Evolutionary conservation across 2,888 invertebrate genomes (phyloP), one percentile per base, ranked within the genome.

Genomic region (Beris morrisii): DNA sequence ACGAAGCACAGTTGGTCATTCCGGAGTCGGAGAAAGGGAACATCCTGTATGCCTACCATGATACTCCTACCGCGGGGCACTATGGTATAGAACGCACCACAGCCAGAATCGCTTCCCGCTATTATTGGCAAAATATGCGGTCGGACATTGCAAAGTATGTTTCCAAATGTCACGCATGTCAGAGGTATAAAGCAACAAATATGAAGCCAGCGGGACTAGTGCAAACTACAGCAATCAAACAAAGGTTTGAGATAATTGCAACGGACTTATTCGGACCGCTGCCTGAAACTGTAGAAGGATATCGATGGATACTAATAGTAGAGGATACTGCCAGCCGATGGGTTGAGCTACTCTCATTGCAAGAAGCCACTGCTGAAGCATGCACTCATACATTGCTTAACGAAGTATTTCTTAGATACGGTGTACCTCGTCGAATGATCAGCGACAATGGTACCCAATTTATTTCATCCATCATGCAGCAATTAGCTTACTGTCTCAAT

Each of bases 311-410:
- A 4, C 53, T 75, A 0, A 70, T 73, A 6, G 9, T 28, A 6
- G 69, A 74, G 6, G 73, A 75, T 55, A 53, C 72, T 4, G 72
- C 69, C 55, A 73, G 76, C 4, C 65, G 75, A 9, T 76, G 77
- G 77, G 71, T 73, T 6, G 75, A 75, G 66, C 73, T 72, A 5
- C 59, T 71, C 5, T 74, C 76, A 1, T 30, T 76, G 5, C 53
- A 38, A 15, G 6, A 30, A 43, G 32, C 13, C 6, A 32, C 7
- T 12, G 38, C 46, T 32, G 31, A 53, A 13, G 46, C 12, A 32
- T 65, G 48, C 15, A 30, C 48, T 44, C 38, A 43, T 32, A 15
- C n/a, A 11, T 48, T 46, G 6, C 46, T 11, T 13, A 43, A 22
- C 5, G 54, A 48, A 28, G 13, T 13, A 38, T 58, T 52, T 22